Evolutionary conservation across 2,797 vertebrate genomes (phyloP).

Genomic region (Labroides dimidiatus): DNA sequence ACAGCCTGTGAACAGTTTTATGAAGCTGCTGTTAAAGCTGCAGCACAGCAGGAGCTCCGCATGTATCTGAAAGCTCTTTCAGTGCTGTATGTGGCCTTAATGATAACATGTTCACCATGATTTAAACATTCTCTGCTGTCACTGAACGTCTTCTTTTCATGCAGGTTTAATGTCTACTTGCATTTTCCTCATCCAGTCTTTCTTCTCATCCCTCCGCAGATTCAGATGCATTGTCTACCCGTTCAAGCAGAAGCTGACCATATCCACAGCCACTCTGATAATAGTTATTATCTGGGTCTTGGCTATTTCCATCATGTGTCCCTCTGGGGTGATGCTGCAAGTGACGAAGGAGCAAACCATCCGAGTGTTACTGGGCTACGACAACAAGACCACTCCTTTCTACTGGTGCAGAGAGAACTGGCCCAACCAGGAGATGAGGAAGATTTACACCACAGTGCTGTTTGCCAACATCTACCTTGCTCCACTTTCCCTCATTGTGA

Average conservation of each 20-base stretch:
- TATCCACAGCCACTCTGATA: constrained; percentile 83
- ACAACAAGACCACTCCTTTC: constrained; percentile 85
- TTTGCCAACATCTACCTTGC: constrained; percentile 93
- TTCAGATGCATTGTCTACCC: constrained; percentile 92
- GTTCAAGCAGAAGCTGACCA: constrained; percentile 92
- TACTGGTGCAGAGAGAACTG: constrained; percentile 94
- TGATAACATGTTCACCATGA: no score
- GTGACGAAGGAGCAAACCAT: constrained; percentile 88
- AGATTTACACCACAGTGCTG: constrained; percentile 91
- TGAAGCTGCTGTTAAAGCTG: no score
- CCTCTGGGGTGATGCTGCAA: constrained; percentile 91
- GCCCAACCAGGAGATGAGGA: constrained; percentile 91
- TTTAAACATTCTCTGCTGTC: no score
- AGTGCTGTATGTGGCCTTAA: no score
- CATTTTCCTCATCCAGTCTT: not conserved
- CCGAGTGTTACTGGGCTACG: constrained; percentile 81
- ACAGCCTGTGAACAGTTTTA: no score
- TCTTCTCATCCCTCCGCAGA: constrained; percentile 74
- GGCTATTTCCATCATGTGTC: constrained; percentile 91
- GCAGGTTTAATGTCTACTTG: not conserved
- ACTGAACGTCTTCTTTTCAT: not conserved
- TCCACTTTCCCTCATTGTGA: constrained; percentile 88
- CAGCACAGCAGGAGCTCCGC: no score
- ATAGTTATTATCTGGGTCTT: constrained; percentile 90
- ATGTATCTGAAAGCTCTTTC: no score